Evolutionary conservation across 2,797 vertebrate species (phyloP).

Genomic region (Hypotaenidia okinawae): DNA sequence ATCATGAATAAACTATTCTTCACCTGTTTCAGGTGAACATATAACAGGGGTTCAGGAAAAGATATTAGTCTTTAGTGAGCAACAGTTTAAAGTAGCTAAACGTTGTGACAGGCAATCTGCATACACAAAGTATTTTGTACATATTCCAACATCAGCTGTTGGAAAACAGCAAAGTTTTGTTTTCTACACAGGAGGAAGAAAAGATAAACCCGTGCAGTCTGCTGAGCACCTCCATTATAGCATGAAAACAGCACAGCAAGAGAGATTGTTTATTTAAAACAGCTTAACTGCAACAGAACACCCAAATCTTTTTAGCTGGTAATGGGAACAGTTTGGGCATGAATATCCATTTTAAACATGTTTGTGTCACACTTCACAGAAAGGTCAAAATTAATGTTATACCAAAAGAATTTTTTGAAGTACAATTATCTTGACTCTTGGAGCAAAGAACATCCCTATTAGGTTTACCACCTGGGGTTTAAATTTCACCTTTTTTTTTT

Average conservation of each 20-base stretch:
- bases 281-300: not conserved
- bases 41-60: not conserved
- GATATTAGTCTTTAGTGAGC: not conserved
- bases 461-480: not conserved
- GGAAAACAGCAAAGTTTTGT: not conserved
- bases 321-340: not conserved
- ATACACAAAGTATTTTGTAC: not conserved
- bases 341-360: conserved; percentile 40
- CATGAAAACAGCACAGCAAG: conserved; percentile 14
- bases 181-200: not conserved
- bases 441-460: conserved; percentile 35
- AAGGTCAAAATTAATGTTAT: conserved; percentile 50
- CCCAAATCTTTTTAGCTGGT: conserved; percentile 14
- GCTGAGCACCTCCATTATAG: not conserved
- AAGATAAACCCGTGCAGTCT: not conserved
- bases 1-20: not conserved
- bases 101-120: not conserved
- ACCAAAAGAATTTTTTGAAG: conserved; percentile 30
- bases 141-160: not conserved
- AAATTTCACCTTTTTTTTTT: not conserved
- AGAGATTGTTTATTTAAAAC: conserved; percentile 26
- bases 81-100: not conserved
- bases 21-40: not conserved
- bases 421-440: conserved; percentile 41
- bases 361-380: conserved; percentile 15